Evolutionary conservation across 2,113 vertebrate genomes (phyloP), one percentile per base, ranked within the genome.

Genomic region (Panthera uncia): DNA sequence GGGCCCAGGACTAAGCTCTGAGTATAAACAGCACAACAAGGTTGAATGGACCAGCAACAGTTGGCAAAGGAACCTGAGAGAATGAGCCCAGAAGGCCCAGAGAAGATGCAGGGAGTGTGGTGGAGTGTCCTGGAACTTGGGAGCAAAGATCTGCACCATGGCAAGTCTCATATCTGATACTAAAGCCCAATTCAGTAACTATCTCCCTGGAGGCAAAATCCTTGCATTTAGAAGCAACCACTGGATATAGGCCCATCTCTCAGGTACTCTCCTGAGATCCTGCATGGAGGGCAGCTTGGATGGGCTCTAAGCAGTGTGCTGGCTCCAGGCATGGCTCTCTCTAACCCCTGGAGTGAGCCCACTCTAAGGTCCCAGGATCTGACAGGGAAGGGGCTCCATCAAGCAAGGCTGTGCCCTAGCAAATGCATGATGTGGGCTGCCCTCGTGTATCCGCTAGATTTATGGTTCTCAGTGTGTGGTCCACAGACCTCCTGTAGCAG

Each of bases 71-170:
- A 50, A 48, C 38, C 29, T 13, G 5, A 87, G 14, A 18, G 21
- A 41, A 36, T 18, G 41, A 80, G 36, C 11, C 63, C 50, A 45
- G 63, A 78, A 57, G 4, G 0, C 33, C 8, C 16, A 45, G 45
- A 41, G 52, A 41, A 38, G 57, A 66, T 18, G n/a, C 7, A 14
- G 29, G 57, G 45, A 33, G 57, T 16, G 31, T n/a, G 36, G 36
- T 7, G 23, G 23, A 41, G 4, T 1, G 5, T 68, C 27, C 14
- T 14, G 14, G 57, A 68, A 48, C 7, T 25, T 4, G 0, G 50
- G 41, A 88, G 38, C 25, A 45, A 95, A 91, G 16, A 4, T 76
- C 83, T 83, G 69, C 38, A 63, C 21, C 38, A 27, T 83, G 68
- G 33, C 15, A 71, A 0, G 15, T 31, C 52, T n/a, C 8, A 63